Evolutionary conservation across 2,888 invertebrate genomes (phyloP), one percentile per base, ranked within the genome.

Genomic region (Lepidochrysops patricia): DNA sequence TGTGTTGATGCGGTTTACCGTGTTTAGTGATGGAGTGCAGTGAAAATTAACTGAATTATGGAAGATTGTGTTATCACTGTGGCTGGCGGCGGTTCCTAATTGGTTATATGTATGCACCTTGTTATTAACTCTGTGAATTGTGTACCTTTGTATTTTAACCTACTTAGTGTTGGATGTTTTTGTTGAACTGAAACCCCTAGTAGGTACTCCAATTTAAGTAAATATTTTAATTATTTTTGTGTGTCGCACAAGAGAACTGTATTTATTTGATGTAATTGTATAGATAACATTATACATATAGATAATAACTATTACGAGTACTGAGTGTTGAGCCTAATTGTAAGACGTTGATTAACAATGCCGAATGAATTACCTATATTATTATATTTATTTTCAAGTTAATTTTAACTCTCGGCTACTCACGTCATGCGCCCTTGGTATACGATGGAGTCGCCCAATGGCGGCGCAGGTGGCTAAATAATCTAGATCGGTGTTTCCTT

Each of bases 61-160:
- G 60, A 62, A 57, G 34, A 64, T 64, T 56, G 60, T 57, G 61
- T 63, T 35, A 64, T 73, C 71, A 75, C 73, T 75, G 78, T 79
- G 84, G 82, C 79, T 77, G 86, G 86, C 88, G 88, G 88, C 87
- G 88, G 88, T 81, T 75, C 82, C 74, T 67, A 62, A 43, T 58
- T 58, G 61, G 56, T 59, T 66, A 75, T 77, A 75, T 72, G 71
- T 71, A 74, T 82, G 86, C 86, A 85, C 83, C 81, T 78, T 81
- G 65, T 66, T 65, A 66, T 63, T 66, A 66, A 65, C 65, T 62
- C 66, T 65, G 58, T 58, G 29, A 58, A 57, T 61, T 62, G 63
- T 65, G 61, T 66, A 65, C 35, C 50, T 63, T 52, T 66, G 60
- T 62, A 56, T 54, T 43, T 37, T 60, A 54, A 54, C 54, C 54